Percentiles rank a stretch among this genome's conserved stretches.
phyloP scores from a whole-genome alignment of 2,797 vertebrate species.

The Microctenopoma steveboyesi region DNA sequence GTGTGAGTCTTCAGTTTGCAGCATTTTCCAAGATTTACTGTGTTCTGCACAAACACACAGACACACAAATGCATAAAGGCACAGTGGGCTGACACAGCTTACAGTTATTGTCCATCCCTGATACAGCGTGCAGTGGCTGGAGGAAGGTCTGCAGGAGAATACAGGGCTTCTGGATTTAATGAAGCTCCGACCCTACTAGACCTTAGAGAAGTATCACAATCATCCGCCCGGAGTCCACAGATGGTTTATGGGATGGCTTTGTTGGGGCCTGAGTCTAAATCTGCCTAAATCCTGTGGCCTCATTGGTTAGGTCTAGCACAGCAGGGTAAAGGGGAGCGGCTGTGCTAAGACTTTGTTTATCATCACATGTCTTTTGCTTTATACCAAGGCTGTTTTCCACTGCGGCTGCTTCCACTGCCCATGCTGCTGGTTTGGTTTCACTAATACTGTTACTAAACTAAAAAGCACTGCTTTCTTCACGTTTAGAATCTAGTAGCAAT shows the following conservation, averaged over 20 bases:
- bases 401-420: not conserved
- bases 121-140: conserved; percentile 16
- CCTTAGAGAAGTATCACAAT: conserved; percentile 69
- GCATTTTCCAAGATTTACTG: conserved; percentile 59
- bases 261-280: conserved; percentile 53
- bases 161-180: conserved; percentile 70
- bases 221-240: conserved; percentile 56
- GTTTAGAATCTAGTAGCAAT: too few species aligned
- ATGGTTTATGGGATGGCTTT: conserved; percentile 74
- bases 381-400: conserved; percentile 4
- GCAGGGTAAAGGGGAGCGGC: conserved; percentile 11
- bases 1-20: conserved; percentile 29
- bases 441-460: not conserved
- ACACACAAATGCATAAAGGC: conserved; percentile 20
- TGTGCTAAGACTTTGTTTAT: conserved; percentile 32
- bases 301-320: conserved; percentile 38
- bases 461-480: not conserved
- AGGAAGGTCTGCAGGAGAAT: conserved; percentile 52
- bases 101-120: conserved; percentile 10
- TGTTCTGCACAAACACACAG: not conserved
- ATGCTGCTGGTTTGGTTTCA: not conserved
- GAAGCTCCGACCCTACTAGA: conserved; percentile 68
- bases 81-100: conserved; percentile 17
- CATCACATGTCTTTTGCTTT: conserved; percentile 20
- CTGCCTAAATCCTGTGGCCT: conserved; percentile 48